Conservation (phyloP, 2,888 invertebrate genomes). For the Volucella inanis region DNA sequence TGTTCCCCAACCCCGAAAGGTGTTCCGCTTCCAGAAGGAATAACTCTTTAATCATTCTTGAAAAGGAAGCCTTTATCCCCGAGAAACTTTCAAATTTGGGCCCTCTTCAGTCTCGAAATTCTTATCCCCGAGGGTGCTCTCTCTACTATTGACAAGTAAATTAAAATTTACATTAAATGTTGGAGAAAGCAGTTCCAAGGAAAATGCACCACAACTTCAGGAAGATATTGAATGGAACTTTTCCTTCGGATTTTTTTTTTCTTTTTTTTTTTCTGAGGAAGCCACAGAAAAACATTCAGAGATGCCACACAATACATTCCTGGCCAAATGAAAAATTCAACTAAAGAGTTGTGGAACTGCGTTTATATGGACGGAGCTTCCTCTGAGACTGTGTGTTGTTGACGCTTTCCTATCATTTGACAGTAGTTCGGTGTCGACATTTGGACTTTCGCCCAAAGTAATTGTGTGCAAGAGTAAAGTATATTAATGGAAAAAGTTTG, state of each 20-base stretch:
- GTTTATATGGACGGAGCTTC: background rate
- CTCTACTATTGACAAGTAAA: background rate
- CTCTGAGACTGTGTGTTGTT: constrained; percentile 29
- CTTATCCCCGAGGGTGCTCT: background rate
- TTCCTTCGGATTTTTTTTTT: background rate
- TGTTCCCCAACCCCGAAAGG: too few relatives aligned
- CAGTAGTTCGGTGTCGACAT: constrained; percentile 33
- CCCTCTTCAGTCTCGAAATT: too few relatives aligned
- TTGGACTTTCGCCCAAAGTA: constrained; percentile 38
- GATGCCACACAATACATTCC: background rate
- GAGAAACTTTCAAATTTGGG: too few relatives aligned
- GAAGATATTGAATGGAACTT: constrained; percentile 15
- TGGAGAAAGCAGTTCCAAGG: background rate
- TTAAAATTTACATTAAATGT: background rate
- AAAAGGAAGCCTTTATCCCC: too few relatives aligned
- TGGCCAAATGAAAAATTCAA: background rate
- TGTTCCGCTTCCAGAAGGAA: background rate
- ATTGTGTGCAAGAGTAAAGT: constrained; percentile 16
- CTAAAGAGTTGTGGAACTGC: background rate
- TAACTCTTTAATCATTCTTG: constrained; percentile 4
- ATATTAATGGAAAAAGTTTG: constrained; percentile 49
- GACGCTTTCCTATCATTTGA: constrained; percentile 40
- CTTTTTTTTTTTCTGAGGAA: background rate
- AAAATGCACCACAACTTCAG: background rate
- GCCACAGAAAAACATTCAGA: constrained; percentile 46